A percentile compares a stretch with the other conserved stretches of the same genome.
phyloP scores from a whole-genome alignment of 2,797 vertebrate species.

The Poeciliopsis presidionis region DNA sequence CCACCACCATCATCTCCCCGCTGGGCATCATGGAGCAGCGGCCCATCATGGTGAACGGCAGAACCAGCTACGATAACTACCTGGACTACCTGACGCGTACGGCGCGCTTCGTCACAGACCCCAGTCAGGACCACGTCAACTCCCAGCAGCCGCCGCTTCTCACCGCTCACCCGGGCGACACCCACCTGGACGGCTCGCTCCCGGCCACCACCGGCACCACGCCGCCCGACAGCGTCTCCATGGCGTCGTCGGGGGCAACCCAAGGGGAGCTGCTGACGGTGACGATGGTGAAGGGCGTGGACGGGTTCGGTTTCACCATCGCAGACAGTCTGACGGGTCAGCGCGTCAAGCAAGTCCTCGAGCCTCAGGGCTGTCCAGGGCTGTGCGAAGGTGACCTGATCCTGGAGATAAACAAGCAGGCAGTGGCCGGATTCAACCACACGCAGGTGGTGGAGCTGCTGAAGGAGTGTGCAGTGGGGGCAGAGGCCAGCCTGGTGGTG shows the following conservation, averaged over 20 bases:
- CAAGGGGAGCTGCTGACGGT: conserved; percentile 95
- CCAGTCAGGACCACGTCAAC: conserved; percentile 56
- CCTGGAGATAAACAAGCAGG: conserved; percentile 97
- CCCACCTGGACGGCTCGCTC: conserved; percentile 91
- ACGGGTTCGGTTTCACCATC: conserved; percentile 98
- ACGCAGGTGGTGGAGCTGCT: conserved; percentile 98
- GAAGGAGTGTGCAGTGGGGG: conserved; percentile 94
- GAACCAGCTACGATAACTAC: conserved; percentile 96
- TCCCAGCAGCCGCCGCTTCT: conserved; percentile 86
- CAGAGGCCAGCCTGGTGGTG: conserved; percentile 91
- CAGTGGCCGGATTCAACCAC: conserved; percentile 91
- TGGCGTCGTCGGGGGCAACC: conserved; percentile 95
- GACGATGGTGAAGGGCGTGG: conserved; percentile 95
- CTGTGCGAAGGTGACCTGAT: conserved; percentile 97
- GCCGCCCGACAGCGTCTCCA: conserved; percentile 93
- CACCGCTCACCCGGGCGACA: conserved; percentile 90
- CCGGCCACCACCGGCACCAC: conserved; percentile 80
- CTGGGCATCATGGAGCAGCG: conserved; percentile 95
- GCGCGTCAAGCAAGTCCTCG: conserved; percentile 97
- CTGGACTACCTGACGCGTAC: conserved; percentile 97
- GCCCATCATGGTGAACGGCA: conserved; percentile 92
- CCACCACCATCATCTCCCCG: conserved; percentile 90
- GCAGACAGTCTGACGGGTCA: conserved; percentile 95
- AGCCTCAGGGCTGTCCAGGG: conserved; percentile 95
- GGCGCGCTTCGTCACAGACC: conserved; percentile 87